These are phyloP conservation scores for Benitochromis conjunctus DNA, from an alignment of 2,113 vertebrate genomes.

Conservation along the genomic window DNA sequence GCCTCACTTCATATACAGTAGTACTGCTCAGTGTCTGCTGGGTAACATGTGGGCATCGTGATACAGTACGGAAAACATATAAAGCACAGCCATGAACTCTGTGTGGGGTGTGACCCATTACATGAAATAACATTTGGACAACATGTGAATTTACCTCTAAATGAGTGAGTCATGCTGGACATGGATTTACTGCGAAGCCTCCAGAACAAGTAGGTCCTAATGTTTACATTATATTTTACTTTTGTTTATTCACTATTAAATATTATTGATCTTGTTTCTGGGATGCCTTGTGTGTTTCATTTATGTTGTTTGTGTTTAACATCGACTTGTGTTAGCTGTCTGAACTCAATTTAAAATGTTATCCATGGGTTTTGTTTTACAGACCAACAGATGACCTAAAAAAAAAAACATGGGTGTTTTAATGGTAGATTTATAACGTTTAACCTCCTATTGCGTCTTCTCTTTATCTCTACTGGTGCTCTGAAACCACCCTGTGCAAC, in stretches of 20 bases:
- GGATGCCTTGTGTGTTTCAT: not conserved
- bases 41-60: slow-evolving; percentile 53
- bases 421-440: not conserved
- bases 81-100: slow-evolving; percentile 30
- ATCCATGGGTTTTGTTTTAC: not conserved
- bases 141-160: slow-evolving; percentile 50
- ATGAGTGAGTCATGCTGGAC: slow-evolving; percentile 5
- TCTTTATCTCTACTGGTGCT: too few relatives aligned
- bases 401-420: not conserved
- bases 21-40: slow-evolving; percentile 18
- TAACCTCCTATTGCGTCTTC: not conserved
- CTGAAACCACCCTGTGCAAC: too few relatives aligned
- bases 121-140: slow-evolving; percentile 47
- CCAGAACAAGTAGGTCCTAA: not conserved
- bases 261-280: not conserved
- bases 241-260: not conserved
- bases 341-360: not conserved
- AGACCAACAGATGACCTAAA: not conserved
- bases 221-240: not conserved
- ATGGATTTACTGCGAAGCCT: not conserved
- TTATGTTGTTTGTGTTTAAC: not conserved
- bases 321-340: not conserved
- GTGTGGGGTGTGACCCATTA: slow-evolving; percentile 26
- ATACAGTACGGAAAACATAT: slow-evolving; percentile 53
- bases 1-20: slow-evolving; percentile 51